phyloP scores from a whole-genome alignment of 2,797 vertebrate genomes.

The Gorsachius magnificus region DNA sequence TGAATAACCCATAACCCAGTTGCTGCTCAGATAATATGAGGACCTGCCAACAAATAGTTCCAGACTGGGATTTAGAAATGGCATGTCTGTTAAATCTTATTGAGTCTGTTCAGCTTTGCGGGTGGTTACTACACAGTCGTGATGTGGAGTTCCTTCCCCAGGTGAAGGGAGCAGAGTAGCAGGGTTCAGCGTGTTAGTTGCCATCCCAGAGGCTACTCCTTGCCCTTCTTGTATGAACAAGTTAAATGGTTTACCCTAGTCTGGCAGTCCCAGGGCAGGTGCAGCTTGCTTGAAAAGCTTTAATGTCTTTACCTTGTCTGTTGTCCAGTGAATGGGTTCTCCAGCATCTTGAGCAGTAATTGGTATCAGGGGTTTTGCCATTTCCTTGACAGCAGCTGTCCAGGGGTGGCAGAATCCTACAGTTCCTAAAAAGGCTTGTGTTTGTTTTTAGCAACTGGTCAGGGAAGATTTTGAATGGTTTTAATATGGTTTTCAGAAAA shows the following conservation, averaged over 20 bases:
- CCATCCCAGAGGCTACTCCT: not conserved
- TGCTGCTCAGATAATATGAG: not conserved
- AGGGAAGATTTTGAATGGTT: not conserved
- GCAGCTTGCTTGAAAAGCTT: not conserved
- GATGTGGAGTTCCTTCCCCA: not conserved
- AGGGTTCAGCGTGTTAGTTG: not conserved
- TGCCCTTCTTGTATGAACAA: not conserved
- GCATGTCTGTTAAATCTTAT: not conserved
- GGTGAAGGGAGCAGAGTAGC: not conserved
- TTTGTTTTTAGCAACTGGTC: not conserved
- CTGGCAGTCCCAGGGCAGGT: not conserved
- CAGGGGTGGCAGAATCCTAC: not conserved
- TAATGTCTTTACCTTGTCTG: not conserved
- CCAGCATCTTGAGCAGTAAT: not conserved
- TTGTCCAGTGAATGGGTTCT: not conserved
- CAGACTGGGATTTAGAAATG: not conserved
- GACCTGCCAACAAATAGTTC: too few relatives aligned
- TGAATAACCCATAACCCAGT: not conserved
- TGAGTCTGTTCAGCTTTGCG: not conserved
- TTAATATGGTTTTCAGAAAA: not conserved
- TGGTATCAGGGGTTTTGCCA: not conserved
- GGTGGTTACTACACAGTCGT: not conserved
- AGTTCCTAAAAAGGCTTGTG: not conserved
- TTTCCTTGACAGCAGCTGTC: not conserved
- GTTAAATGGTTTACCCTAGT: not conserved